Evolutionary conservation across 2,888 invertebrate species (phyloP).

Genomic region (Trichopria drosophilae): DNA sequence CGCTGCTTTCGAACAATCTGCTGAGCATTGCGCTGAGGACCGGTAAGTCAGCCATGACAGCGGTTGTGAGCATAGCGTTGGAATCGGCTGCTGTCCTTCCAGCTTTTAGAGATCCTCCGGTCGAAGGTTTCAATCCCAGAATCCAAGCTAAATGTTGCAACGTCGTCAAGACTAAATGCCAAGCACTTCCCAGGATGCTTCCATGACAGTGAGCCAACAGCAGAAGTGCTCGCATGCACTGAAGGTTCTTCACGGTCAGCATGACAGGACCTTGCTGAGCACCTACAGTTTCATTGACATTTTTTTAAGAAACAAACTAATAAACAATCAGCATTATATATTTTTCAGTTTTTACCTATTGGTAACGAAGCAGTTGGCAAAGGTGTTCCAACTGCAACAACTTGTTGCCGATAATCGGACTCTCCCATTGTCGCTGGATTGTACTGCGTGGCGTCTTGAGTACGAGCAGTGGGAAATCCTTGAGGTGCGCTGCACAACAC

Average conservation of each 20-base stretch:
- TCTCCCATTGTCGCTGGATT: constrained; percentile 61
- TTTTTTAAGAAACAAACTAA: neutral
- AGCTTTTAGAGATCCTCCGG: constrained; percentile 89
- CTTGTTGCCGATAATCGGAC: constrained; percentile 86
- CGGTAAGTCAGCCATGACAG: constrained; percentile 95
- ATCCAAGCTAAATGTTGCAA: constrained; percentile 94
- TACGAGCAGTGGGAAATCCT: constrained; percentile 58
- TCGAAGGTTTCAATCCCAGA: constrained; percentile 90
- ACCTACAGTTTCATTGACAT: constrained; percentile 58
- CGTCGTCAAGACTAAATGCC: constrained; percentile 95
- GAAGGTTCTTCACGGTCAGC: constrained; percentile 96
- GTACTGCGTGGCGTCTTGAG: constrained; percentile 51
- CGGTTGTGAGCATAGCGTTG: constrained; percentile 88
- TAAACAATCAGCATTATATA: neutral
- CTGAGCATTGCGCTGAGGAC: constrained; percentile 87
- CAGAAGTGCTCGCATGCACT: constrained; percentile 91
- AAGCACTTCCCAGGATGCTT: constrained; percentile 86
- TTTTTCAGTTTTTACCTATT: constrained; percentile 60
- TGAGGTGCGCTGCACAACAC: constrained; percentile 72
- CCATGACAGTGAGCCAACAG: constrained; percentile 91
- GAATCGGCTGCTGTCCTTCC: constrained; percentile 77
- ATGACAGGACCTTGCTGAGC: constrained; percentile 89
- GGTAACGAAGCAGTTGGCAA: constrained; percentile 82
- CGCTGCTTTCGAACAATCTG: constrained; percentile 91
- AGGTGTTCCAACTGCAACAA: constrained; percentile 96